Evolutionary conservation across 2,888 invertebrate genomes (phyloP).

Genomic region (Agriopis aurantiaria): DNA sequence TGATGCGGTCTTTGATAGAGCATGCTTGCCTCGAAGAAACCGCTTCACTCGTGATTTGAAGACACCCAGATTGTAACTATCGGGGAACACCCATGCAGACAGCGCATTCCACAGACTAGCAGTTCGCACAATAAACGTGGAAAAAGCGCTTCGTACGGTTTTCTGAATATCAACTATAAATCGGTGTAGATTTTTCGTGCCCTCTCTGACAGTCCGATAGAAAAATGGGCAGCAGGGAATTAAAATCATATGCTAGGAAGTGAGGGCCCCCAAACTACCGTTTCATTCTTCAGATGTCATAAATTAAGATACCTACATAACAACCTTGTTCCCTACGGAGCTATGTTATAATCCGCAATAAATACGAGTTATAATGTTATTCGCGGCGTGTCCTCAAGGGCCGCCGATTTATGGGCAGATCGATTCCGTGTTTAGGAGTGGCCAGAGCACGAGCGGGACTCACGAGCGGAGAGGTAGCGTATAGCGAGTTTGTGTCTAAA

Average conservation of each 20-base stretch:
- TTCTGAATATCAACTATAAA: no score
- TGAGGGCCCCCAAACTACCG: conserved; percentile 4
- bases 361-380: conserved; percentile 76
- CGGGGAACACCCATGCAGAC: no score
- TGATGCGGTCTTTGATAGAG: no score
- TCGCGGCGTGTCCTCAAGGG: conserved; percentile 73
- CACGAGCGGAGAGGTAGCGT: conserved; percentile 41
- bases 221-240: conserved; percentile 21
- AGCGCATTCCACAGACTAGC: no score
- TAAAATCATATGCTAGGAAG: not conserved
- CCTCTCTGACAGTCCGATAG: no score
- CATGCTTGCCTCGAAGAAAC: no score
- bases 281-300: conserved; percentile 18
- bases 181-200: no score
- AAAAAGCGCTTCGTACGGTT: no score
- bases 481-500: not conserved
- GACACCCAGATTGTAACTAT: no score
- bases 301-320: conserved; percentile 56
- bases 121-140: no score
- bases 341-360: conserved; percentile 70
- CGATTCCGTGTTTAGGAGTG: conserved; percentile 66
- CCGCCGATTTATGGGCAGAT: conserved; percentile 76
- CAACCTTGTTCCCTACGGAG: conserved; percentile 47
- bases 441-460: conserved; percentile 52
- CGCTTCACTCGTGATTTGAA: no score